phyloP scores from a whole-genome alignment of 2,113 vertebrate genomes.

The Coturnix japonica region DNA sequence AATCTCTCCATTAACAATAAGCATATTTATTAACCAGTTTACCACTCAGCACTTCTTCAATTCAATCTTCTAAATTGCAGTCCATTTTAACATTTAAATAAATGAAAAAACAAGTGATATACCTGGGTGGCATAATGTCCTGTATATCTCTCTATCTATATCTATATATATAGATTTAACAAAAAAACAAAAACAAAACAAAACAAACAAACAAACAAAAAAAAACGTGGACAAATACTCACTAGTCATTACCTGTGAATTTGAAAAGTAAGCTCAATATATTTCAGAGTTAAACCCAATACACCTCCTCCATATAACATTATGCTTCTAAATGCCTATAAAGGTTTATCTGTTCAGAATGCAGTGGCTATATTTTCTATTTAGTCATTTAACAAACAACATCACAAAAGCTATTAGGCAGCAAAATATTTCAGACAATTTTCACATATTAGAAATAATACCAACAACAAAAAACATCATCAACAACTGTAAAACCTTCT shows the following conservation, averaged over 20 bases:
- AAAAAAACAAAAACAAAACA: too few species aligned
- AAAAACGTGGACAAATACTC: background rate
- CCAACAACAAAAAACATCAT: background rate
- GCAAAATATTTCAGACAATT: conserved; percentile 9
- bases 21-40: conserved; percentile 51
- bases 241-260: background rate
- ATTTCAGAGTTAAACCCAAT: conserved; percentile 15
- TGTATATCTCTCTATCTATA: background rate
- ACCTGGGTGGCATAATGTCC: background rate
- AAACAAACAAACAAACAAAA: background rate
- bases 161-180: too few species aligned
- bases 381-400: background rate
- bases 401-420: background rate
- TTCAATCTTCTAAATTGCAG: background rate
- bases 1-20: background rate
- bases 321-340: background rate
- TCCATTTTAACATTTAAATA: conserved; percentile 4
- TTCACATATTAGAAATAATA: background rate
- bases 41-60: background rate
- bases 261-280: background rate
- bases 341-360: conserved; percentile 40
- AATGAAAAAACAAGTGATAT: background rate
- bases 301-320: background rate
- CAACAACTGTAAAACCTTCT: background rate
- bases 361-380: background rate